Conservation (phyloP, 1,140 invertebrate species). For the Steinernema feltiae region DNA sequence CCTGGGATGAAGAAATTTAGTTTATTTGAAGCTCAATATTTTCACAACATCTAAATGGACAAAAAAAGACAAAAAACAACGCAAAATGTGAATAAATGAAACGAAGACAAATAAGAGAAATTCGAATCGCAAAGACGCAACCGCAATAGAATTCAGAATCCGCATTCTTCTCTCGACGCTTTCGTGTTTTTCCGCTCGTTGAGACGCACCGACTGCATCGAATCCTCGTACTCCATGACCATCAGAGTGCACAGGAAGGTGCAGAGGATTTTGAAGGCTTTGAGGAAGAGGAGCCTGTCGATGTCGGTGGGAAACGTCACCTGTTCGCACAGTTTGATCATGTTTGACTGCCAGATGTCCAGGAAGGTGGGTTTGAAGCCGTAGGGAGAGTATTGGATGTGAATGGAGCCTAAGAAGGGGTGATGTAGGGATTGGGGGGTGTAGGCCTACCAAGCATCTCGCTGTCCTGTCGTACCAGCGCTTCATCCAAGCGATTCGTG, state of each 20-base stretch:
- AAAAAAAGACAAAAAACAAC: too few species aligned
- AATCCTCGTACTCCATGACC: not conserved
- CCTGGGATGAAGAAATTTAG: too few species aligned
- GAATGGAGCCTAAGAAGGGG: not conserved
- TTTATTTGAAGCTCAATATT: too few species aligned
- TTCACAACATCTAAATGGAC: too few species aligned
- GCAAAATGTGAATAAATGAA: too few species aligned
- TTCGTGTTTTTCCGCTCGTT: not conserved
- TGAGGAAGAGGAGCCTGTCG: not conserved
- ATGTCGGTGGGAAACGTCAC: not conserved
- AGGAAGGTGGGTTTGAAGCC: not conserved
- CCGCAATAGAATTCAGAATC: not conserved
- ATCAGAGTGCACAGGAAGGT: not conserved
- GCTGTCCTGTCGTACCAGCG: not conserved
- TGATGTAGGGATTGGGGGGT: not conserved
- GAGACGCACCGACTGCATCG: not conserved
- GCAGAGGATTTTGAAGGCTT: not conserved
- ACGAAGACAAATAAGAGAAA: not conserved
- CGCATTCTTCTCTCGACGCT: not conserved
- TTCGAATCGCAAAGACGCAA: not conserved
- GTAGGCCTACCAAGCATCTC: not conserved
- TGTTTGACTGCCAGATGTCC: not conserved
- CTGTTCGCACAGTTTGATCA: not conserved
- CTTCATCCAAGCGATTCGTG: not conserved
- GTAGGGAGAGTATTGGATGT: not conserved